Conservation (phyloP, 2,888 invertebrate genomes). For the Elysia crispata region DNA sequence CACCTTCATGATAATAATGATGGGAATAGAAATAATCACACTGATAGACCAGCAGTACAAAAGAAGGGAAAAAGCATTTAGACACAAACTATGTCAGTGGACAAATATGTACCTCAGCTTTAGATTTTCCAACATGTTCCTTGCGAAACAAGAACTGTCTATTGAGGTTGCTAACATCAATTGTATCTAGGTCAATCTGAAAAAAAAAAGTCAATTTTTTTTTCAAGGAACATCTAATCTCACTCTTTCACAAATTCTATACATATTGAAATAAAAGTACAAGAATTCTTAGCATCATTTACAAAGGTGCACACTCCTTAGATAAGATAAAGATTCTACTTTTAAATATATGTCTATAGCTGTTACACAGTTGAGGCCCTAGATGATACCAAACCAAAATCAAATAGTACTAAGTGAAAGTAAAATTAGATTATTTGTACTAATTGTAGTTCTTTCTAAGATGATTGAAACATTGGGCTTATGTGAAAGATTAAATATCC, state of each 20-base stretch:
- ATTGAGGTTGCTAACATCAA: slow-evolving; percentile 99
- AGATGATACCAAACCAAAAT: no score
- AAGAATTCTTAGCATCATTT: not conserved
- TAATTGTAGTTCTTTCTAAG: no score
- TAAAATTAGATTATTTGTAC: no score
- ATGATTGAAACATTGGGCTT: no score
- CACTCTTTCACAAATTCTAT: not conserved
- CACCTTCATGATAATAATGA: no score
- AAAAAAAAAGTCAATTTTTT: slow-evolving; percentile 72
- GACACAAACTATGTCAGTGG: not conserved
- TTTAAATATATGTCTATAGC: no score
- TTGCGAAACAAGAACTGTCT: slow-evolving; percentile 99
- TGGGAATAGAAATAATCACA: slow-evolving; percentile 3
- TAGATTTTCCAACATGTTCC: slow-evolving; percentile 98
- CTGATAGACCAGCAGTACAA: not conserved
- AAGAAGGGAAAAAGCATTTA: not conserved
- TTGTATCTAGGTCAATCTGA: slow-evolving; percentile 99
- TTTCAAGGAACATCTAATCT: not conserved
- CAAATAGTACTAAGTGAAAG: no score
- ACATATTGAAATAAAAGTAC: not conserved
- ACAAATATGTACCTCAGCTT: slow-evolving; percentile 82
- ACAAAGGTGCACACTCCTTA: no score
- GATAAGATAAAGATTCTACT: no score
- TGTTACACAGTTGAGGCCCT: no score
- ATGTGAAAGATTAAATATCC: no score